Base-by-base conservation (phyloP, 2,888 invertebrate species). In the Trisateles emortualis region DNA sequence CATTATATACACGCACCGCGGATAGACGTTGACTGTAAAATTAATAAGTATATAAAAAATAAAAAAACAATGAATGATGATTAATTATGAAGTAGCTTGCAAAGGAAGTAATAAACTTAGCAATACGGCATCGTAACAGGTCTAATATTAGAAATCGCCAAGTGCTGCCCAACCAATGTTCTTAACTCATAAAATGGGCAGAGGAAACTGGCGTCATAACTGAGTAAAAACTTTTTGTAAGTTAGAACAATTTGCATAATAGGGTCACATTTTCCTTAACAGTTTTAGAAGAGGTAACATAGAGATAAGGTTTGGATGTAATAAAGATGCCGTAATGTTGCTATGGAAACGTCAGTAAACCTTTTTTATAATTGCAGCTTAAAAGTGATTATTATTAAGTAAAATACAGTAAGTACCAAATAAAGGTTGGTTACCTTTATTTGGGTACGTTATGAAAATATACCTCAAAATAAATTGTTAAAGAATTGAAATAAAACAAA, bases 81-180 rank as follows among this genome's bases (percentile, higher is more conserved):
- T 76, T 76, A 78, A 81, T 82, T 77, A 74, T 63, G 62, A 56
- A 72, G 65, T 50, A 55, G 61, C 64, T 63, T 63, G 62, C 59
- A 47, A 44, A 69, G 79, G 79, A 81, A 79, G 76, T 72, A 62
- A 72, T 81, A 80, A 81, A 81, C 64, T 62, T 63, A 40, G 66
- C 44, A 68, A 56, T 63, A 72, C 60, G 64, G 46, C 56, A 74
- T 68, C 76, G 54, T 67, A 52, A 58, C 58, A 58, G 52, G 52
- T 68, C 71, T 77, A 78, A 79, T 68, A 76, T 75, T 79, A 78
- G 78, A 64, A 62, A 76, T 59, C 64, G 59, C 66, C 66, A 63
- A 75, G 43, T 58, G 24, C 16, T 36, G 45, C 30, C 50, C 40
- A 52, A 38, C 56, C 51, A 45, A 66, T 65, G 54, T 43, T 49